A percentile compares a stretch with the other conserved stretches of the same genome.
Evolutionary conservation across 2,888 invertebrate species (phyloP).

Genomic region (Drosophila aldrichi): DNA sequence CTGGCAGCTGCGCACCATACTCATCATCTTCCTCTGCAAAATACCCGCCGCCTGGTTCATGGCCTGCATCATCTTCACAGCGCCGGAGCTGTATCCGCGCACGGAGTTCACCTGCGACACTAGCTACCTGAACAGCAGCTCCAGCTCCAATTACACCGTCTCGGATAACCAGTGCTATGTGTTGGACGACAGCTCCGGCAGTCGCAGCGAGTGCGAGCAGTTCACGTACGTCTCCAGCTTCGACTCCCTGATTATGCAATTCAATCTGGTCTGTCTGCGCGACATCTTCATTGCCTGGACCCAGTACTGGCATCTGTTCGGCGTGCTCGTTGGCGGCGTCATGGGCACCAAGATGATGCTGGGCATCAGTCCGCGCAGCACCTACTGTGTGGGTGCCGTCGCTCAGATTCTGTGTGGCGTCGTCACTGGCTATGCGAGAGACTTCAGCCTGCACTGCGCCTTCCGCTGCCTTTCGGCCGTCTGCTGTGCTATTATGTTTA

Average conservation of each 20-base stretch:
- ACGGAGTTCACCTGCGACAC: slow-evolving; percentile 78
- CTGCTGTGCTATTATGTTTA: slow-evolving; percentile 85
- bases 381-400: slow-evolving; percentile 84
- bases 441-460: slow-evolving; percentile 84
- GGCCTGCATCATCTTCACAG: slow-evolving; percentile 86
- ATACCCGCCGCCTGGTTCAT: slow-evolving; percentile 86
- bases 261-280: slow-evolving; percentile 85
- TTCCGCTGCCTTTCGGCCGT: slow-evolving; percentile 85
- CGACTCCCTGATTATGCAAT: slow-evolving; percentile 84
- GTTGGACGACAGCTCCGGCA: slow-evolving; percentile 36
- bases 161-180: slow-evolving; percentile 78
- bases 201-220: slow-evolving; percentile 64
- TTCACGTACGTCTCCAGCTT: slow-evolving; percentile 80
- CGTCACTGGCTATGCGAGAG: slow-evolving; percentile 84
- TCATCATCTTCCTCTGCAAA: slow-evolving; percentile 85
- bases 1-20: slow-evolving; percentile 85
- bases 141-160: slow-evolving; percentile 57
- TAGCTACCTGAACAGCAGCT: slow-evolving; percentile 36
- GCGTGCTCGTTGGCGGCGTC: slow-evolving; percentile 85
- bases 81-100: slow-evolving; percentile 83
- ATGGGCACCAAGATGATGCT: slow-evolving; percentile 84
- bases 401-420: slow-evolving; percentile 84
- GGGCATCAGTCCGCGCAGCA: slow-evolving; percentile 83
- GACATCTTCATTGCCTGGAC: slow-evolving; percentile 85
- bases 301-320: slow-evolving; percentile 86